Evolutionary conservation across 2,113 vertebrate species (phyloP), one percentile per base, ranked within the genome.

Genomic region (Labeo rohita): DNA sequence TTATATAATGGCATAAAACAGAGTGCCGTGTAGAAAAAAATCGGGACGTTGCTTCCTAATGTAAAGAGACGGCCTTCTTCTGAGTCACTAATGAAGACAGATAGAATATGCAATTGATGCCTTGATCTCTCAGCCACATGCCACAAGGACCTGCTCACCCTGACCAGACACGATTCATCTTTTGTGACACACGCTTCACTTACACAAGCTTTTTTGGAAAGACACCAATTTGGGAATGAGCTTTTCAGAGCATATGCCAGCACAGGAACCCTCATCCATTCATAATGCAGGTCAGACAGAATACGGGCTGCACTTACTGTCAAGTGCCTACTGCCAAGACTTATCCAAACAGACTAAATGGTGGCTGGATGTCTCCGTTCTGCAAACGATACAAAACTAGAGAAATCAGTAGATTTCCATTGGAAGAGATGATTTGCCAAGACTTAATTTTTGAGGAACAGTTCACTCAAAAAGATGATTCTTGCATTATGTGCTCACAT

Each of bases 211-310:
- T 76, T 73, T 54, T 39, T 49, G 23, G 36, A 18, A 70, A 59
- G 47, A 83, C 56, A 61, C 52, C n/a, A 70, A 49, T 61, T 85
- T 47, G 49, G 1, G 50, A 65, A 36, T 47, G 11, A 83, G 13
- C 83, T 49, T 34, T 81, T 65, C 10, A 56, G 43, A 63, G 28
- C 11, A 39, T 8, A 68, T 10, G 15, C 16, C 49, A 66, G 13
- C 45, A 79, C 36, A 79, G 63, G n/a, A 77, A 81, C 56, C 10
- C 75, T 43, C 84, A 86, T 79, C 73, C 70, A 88, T 81, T 81
- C 65, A 86, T 85, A 86, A 89, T 86, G 72, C 89, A 89, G 74
- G 78, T 75, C 84, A 76, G 72, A 70, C 65, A 87, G 61, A 56
- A 89, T 87, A 56, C 56, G 54, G 82, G 85, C 65, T 81, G 74